phyloP scores from a whole-genome alignment of 1,140 invertebrate genomes.

The Adoxophyes honmai region DNA sequence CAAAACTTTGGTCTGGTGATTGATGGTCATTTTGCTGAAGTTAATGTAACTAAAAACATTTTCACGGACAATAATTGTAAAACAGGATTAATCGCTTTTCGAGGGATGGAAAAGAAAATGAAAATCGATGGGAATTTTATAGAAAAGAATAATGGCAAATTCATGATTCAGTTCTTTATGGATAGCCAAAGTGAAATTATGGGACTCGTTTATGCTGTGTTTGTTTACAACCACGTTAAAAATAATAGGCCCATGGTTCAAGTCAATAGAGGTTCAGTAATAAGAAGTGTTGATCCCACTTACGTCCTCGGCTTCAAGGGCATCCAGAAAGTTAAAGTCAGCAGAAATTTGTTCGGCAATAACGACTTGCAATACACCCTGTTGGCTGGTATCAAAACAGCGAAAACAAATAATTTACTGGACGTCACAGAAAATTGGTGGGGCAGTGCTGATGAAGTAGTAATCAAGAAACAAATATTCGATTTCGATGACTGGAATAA shows the following conservation, averaged over 20 bases:
- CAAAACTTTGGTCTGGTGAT: constrained; percentile 90
- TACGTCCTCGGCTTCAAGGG: constrained; percentile 95
- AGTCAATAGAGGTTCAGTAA: constrained; percentile 62
- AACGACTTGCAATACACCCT: constrained; percentile 95
- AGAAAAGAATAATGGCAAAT: constrained; percentile 88
- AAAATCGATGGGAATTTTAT: constrained; percentile 89
- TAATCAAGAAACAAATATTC: constrained; percentile 93
- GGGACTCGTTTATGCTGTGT: constrained; percentile 88
- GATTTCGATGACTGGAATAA: constrained; percentile 99
- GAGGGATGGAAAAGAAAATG: constrained; percentile 98
- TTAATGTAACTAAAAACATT: constrained; percentile 90
- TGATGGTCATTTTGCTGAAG: constrained; percentile 93
- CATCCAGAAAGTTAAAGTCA: constrained; percentile 94
- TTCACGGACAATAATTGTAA: constrained; percentile 93
- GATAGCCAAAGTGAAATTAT: constrained; percentile 96
- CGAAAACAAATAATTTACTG: constrained; percentile 90
- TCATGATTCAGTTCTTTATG: constrained; percentile 92
- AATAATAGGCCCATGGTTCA: constrained; percentile 79
- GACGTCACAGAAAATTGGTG: constrained; percentile 98
- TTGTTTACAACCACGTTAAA: constrained; percentile 88
- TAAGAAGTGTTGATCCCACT: constrained; percentile 80
- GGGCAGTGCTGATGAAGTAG: constrained; percentile 85
- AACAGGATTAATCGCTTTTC: constrained; percentile 88
- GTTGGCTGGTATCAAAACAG: constrained; percentile 93
- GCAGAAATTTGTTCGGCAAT: constrained; percentile 92